These are phyloP conservation scores for Neomorphus geoffroyi DNA, from an alignment of 2,797 vertebrate species.

Conservation along the genomic window DNA sequence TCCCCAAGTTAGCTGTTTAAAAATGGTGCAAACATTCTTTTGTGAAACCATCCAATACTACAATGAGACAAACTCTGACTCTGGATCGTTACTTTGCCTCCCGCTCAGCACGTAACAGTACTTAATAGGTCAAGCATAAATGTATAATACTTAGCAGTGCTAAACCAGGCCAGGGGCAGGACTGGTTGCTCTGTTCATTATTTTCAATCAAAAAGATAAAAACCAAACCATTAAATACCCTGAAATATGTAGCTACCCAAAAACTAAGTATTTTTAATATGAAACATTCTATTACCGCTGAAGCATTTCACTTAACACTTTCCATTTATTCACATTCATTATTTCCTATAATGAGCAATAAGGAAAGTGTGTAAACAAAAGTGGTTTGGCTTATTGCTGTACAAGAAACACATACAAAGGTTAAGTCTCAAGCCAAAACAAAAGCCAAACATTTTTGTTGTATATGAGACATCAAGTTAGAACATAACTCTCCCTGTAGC, in stretches of 20 bases:
- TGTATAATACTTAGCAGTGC: neutral
- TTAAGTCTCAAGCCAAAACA: neutral
- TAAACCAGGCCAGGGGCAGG: neutral
- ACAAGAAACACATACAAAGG: neutral
- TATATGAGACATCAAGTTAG: neutral
- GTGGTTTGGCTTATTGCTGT: neutral
- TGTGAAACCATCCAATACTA: neutral
- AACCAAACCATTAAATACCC: neutral
- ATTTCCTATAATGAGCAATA: neutral
- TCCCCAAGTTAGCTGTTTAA: neutral
- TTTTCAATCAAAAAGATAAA: neutral
- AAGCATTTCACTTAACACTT: neutral
- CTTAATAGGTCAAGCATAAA: neutral
- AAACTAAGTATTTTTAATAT: fast-evolving
- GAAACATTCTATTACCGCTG: neutral
- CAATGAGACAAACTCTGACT: neutral
- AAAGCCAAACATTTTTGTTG: neutral
- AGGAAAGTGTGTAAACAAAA: neutral
- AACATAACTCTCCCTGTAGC: neutral
- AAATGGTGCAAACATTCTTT: neutral
- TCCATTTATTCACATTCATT: neutral
- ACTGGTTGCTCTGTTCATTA: neutral
- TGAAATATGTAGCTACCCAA: neutral
- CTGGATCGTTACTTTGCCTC: neutral
- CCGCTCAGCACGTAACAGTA: neutral